These are phyloP conservation scores for Drosophila insularis DNA, from an alignment of 1,140 invertebrate species.

Conservation along the genomic window DNA sequence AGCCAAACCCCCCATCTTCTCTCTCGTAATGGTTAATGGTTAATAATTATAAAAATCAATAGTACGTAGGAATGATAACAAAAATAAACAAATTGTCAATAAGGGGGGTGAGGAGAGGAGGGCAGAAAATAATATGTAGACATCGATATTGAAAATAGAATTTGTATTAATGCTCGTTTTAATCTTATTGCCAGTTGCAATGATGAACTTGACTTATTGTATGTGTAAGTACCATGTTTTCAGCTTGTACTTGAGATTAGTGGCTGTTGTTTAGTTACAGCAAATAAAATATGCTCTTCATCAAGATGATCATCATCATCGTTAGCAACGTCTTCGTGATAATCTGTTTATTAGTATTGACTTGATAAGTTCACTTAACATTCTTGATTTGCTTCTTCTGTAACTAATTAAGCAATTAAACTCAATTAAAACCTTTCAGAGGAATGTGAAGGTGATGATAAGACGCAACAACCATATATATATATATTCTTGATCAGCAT, in stretches of 20 bases:
- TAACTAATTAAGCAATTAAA: background rate
- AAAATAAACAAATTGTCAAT: background rate
- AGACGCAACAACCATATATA: background rate
- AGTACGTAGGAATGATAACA: background rate
- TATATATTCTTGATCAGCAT: background rate
- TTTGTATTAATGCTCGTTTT: background rate
- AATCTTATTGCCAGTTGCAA: background rate
- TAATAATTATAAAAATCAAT: constrained; percentile 13
- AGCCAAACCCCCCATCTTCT: background rate
- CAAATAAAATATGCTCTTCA: background rate
- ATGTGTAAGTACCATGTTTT: background rate
- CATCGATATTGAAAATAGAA: background rate
- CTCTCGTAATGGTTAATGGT: background rate
- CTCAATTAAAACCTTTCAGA: background rate
- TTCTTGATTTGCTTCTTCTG: background rate
- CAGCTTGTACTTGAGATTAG: background rate
- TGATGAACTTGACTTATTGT: background rate
- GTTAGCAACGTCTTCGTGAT: background rate
- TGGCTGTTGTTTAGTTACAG: background rate
- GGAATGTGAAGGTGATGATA: no score
- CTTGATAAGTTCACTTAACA: background rate
- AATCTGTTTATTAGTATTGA: background rate
- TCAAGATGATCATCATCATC: background rate
- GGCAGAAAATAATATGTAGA: background rate
- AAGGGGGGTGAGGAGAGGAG: no score